A percentile compares a stretch with the other conserved stretches of the same genome.
Evolutionary conservation across 2,113 vertebrate genomes (phyloP).

Genomic region (Osmerus mordax): DNA sequence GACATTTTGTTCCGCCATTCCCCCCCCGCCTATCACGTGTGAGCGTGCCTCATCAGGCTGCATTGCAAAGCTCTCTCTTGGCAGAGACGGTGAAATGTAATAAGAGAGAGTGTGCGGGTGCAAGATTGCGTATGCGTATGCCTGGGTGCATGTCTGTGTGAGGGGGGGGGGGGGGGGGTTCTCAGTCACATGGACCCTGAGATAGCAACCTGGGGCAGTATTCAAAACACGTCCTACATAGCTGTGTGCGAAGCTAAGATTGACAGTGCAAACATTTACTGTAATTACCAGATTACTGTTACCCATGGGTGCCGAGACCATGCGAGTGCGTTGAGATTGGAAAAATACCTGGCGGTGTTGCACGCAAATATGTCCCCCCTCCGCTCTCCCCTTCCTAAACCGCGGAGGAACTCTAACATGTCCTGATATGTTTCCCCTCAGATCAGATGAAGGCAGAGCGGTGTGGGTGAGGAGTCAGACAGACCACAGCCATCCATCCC

Average conservation of each 20-base stretch:
- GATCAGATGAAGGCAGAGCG: no score
- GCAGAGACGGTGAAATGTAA: constrained; percentile 9
- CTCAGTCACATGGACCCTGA: no score
- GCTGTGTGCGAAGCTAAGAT: neutral
- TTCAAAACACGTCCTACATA: neutral
- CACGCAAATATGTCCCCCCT: neutral
- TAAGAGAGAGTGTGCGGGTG: neutral
- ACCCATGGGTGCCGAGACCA: no score
- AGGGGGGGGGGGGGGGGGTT: neutral
- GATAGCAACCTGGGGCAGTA: neutral
- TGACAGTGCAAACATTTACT: neutral
- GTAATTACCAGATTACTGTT: neutral
- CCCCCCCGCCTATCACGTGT: constrained; percentile 3
- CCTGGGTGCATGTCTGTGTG: neutral
- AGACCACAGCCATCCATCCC: neutral
- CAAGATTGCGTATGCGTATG: neutral
- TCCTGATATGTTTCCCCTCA: constrained; percentile 6
- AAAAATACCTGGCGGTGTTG: constrained; percentile 10
- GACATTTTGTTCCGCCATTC: neutral
- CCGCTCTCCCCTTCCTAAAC: neutral
- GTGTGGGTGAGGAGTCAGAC: neutral
- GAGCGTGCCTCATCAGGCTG: neutral
- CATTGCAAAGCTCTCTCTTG: neutral
- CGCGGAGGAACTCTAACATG: constrained; percentile 15
- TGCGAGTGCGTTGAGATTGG: neutral